Base-by-base conservation (phyloP, 1,140 invertebrate species). In the Dendroctonus ponderosae region DNA sequence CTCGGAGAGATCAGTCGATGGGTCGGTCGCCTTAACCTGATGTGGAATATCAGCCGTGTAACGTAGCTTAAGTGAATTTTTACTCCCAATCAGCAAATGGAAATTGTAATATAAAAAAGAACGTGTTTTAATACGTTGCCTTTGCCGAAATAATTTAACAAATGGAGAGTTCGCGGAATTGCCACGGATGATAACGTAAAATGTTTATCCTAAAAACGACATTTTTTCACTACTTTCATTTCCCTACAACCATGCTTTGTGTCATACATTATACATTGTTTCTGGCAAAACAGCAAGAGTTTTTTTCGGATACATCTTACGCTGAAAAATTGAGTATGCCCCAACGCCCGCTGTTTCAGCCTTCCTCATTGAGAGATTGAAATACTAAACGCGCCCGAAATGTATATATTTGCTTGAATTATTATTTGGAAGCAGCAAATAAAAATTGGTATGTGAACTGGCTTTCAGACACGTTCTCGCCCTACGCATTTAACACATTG, bases 71-170 rank as follows among this genome's bases (percentile, higher is more conserved):
- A 63, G 66, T 57, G 66, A 68, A 68, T 63, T 68, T 65, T 63
- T 62, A 68, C 59, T 67, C 46, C 65, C 66, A 68, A 68, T 68
- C 66, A 58, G 66, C 56, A 63, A 63, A 62, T 63, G 66, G 61
- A 63, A 53, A 63, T 63, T 62, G 48, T 60, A 63, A 61, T 62
- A 68, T 58, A 63, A 68, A 67, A 67, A 60, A 26, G 26, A 26
- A 66, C 64, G 57, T 58, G 66, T 68, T 68, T 68, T 68, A 68
- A 68, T 68, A 63, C 57, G 39, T 38, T 43, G 57, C 42, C 49
- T 67, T 67, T 57, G 50, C 46, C 58, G 58, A 67, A 67, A 61
- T 67, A 53, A 67, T 67, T 61, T 58, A 37, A 61, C 57, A 67
- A 67, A 67, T 67, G 65, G 65, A 67, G 40, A 14, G 40, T 60